Percentiles rank a stretch among this genome's conserved stretches.
phyloP scores from a whole-genome alignment of 2,797 vertebrate genomes.

The Ceryle rudis region DNA sequence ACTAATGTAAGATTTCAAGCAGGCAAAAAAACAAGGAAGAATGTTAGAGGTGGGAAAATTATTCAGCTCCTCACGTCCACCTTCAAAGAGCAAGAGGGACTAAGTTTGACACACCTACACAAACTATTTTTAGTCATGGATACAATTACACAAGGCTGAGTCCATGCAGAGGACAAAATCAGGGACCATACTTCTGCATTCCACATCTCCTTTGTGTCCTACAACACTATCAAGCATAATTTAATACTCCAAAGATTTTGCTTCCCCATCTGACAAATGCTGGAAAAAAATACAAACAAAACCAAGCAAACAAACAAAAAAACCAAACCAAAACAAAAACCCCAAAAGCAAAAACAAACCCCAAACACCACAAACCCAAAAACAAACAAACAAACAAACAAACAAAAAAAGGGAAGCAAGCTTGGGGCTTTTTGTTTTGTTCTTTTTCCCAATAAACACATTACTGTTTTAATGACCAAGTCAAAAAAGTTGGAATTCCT shows the following conservation, averaged over 20 bases:
- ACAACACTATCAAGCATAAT: background rate
- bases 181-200: background rate
- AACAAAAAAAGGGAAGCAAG: background rate
- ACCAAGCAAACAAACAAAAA: too few species aligned
- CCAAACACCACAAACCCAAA: too few species aligned
- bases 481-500: background rate
- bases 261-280: background rate
- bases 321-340: too few species aligned
- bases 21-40: background rate
- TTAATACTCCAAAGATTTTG: background rate
- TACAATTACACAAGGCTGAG: conserved; percentile 11
- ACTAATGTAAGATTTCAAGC: background rate
- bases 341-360: too few species aligned
- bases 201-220: background rate
- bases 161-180: background rate
- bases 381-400: background rate
- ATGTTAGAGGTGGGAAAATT: background rate
- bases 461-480: background rate
- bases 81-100: conserved; percentile 1
- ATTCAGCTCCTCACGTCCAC: background rate
- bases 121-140: conserved; percentile 18
- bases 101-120: background rate
- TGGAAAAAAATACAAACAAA: background rate
- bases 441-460: background rate
- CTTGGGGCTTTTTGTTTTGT: accelerated